Evolutionary conservation across 1,140 invertebrate genomes (phyloP).

Genomic region (Saxidomus purpurata): DNA sequence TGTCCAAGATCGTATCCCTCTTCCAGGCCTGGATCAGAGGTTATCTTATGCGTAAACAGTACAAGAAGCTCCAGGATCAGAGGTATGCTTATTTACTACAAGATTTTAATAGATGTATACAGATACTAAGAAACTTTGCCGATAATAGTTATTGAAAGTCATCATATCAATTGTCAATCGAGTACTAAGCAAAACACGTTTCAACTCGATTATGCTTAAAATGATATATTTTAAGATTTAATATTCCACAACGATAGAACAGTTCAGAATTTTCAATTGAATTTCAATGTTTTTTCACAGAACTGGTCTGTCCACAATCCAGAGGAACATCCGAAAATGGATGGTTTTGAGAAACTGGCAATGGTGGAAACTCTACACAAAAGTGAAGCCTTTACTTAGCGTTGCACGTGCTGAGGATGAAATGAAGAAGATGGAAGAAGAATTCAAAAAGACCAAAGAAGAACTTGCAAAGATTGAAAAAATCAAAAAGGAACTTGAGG

Average conservation of each 20-base stretch:
- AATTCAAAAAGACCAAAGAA: conserved; percentile 96
- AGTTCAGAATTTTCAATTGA: too few relatives aligned
- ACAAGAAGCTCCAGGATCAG: conserved; percentile 99
- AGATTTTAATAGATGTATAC: too few relatives aligned
- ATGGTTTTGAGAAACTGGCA: conserved; percentile 98
- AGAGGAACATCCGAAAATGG: conserved; percentile 99
- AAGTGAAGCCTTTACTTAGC: conserved; percentile 98
- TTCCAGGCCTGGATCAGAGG: conserved; percentile 98
- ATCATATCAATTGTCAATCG: too few relatives aligned
- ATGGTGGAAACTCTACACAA: conserved; percentile 99
- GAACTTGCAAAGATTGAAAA: conserved; percentile 97
- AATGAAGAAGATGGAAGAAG: conserved; percentile 98
- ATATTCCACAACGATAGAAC: too few relatives aligned
- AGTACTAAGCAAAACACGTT: too few relatives aligned
- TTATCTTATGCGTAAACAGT: conserved; percentile 93
- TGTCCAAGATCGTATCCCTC: conserved; percentile 98
- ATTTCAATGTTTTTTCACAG: too few relatives aligned
- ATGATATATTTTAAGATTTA: too few relatives aligned
- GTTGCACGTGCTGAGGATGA: conserved; percentile 99
- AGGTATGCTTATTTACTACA: conserved; percentile 90
- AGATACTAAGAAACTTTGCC: too few relatives aligned
- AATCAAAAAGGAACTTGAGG: conserved; percentile 97
- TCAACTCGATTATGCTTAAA: too few relatives aligned
- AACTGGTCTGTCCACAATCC: conserved; percentile 97
- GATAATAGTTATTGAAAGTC: too few relatives aligned